Conservation (phyloP, 1,140 invertebrate genomes). For the Asbolus verrucosus region DNA sequence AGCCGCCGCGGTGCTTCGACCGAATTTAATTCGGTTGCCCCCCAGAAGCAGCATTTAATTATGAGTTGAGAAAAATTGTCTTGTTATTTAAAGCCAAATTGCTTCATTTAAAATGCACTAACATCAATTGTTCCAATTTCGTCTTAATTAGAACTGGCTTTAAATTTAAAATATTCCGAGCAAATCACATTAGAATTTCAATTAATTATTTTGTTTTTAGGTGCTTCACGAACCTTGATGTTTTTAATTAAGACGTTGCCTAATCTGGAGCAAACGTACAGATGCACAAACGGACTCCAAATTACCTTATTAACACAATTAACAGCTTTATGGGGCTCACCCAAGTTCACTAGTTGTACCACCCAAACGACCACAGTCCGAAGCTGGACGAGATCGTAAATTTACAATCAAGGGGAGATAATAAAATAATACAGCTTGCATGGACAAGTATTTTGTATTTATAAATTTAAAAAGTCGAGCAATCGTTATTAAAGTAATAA, state of each 20-base stretch:
- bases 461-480: no score
- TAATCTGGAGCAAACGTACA: conserved; percentile 25
- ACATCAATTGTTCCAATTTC: conserved; percentile 33
- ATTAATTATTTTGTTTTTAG: conserved; percentile 39
- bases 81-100: conserved; percentile 37
- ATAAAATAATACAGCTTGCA: no score
- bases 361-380: not conserved
- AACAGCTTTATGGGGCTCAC: conserved; percentile 4
- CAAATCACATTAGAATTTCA: conserved; percentile 39
- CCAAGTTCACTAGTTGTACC: no score
- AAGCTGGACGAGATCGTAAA: not conserved
- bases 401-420: conserved; percentile 5
- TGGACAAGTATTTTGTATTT: no score
- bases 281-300: conserved; percentile 31
- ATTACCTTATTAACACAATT: conserved; percentile 37
- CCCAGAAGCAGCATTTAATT: conserved; percentile 24
- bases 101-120: conserved; percentile 38
- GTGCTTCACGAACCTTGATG: conserved; percentile 35
- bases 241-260: conserved; percentile 36
- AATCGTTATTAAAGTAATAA: no score
- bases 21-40: conserved; percentile 7
- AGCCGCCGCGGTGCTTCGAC: not conserved
- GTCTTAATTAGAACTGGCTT: conserved; percentile 25
- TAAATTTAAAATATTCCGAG: conserved; percentile 29
- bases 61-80: conserved; percentile 31